Conservation (phyloP, 2,888 invertebrate genomes). For the Tridacna gigas region DNA sequence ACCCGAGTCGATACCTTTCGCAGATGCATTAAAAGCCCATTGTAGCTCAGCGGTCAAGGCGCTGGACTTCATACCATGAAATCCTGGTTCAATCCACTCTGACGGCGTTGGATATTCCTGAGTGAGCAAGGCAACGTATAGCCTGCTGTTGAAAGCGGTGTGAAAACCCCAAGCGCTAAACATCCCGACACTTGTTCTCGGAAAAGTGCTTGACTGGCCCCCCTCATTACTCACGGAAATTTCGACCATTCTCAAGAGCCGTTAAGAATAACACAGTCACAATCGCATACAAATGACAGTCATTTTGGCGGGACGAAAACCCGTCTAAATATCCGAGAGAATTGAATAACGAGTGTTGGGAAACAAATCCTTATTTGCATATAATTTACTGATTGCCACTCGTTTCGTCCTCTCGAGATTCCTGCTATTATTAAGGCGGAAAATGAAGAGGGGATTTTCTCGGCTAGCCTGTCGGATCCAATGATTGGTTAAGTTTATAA, state of each 20-base stretch:
- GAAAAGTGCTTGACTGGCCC: neutral
- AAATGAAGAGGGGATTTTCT: conserved; percentile 16
- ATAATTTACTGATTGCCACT: conserved; percentile 27
- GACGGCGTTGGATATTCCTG: too few species aligned
- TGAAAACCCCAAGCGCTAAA: neutral
- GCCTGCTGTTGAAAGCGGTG: too few species aligned
- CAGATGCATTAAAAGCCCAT: too few species aligned
- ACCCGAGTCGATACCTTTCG: too few species aligned
- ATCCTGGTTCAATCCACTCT: too few species aligned
- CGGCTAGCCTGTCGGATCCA: conserved; percentile 14
- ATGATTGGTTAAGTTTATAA: conserved; percentile 27
- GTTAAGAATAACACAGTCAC: conserved; percentile 12
- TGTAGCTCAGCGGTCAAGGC: too few species aligned
- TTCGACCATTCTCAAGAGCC: neutral
- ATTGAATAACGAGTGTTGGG: conserved; percentile 21
- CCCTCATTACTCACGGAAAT: too few species aligned
- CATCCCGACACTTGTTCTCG: neutral
- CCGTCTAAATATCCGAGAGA: conserved; percentile 10
- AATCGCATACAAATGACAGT: conserved; percentile 15
- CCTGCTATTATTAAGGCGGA: neutral
- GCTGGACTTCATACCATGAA: too few species aligned
- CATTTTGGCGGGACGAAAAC: conserved; percentile 7
- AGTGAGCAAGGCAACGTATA: too few species aligned
- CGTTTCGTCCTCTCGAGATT: neutral
- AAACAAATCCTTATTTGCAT: conserved; percentile 29